Evolutionary conservation across 2,888 invertebrate species (phyloP), one percentile per base, ranked within the genome.

Genomic region (Acleris emargana): DNA sequence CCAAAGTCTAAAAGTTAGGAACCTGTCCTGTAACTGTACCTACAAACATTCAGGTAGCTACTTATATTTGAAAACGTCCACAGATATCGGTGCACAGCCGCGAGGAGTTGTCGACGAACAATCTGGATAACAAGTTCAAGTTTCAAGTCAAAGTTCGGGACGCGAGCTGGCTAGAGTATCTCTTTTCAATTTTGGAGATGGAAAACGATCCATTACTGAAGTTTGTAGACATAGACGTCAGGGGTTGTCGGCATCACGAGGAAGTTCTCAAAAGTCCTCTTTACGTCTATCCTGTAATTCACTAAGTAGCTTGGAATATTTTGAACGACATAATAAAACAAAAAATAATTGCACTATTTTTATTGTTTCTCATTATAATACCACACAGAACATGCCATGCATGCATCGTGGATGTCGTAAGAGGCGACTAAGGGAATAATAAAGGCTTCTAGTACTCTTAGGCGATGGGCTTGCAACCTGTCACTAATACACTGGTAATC

Each of bases 201-300:
- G 82, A 83, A 17, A 93, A 91, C 54, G 89, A 91, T 51, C 81
- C 77, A 0, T 64, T 75, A 20, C 70, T 93, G 3, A 76, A 81
- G 53, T 81, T 80, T 2, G 87, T 93, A 17, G 81, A 87, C 47
- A 78, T 93, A 0, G 67, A 79, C 6, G 89, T 93, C 68, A 88
- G 95, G 62, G 87, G 91, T 58, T 95, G 95, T 74, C 91, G 94
- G 28, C 94, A 94, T 74, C 77, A 87, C 1, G 76, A 94, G 51
- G 95, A 95, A 82, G 83, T 92, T 22, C 86, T 84, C 5, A 63
- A 74, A 11, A 71, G 53, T 4, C 55, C 55, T 13, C 64, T 84
- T 32, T 77, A 87, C 73, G 81, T 72, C 2, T 89, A 87, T 70
- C 76, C 76, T 75, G 88, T 88, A 78, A 73, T 63, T 64, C 9